These are phyloP conservation scores for Falco columbarius DNA, from an alignment of 2,797 vertebrate species.

Conservation along the genomic window DNA sequence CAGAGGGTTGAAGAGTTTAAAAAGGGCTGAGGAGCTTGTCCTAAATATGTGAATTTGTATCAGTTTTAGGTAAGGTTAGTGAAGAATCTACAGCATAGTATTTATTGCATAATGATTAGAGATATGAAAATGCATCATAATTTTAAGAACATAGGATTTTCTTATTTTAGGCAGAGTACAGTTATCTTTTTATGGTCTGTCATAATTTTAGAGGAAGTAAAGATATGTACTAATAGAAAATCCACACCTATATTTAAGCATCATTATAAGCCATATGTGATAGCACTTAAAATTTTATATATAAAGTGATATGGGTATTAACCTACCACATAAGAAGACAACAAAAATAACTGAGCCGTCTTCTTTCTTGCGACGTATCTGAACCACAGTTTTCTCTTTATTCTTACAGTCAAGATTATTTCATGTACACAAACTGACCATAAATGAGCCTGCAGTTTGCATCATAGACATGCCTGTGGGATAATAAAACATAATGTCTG, in stretches of 20 bases:
- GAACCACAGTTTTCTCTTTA: neutral
- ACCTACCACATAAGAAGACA: neutral
- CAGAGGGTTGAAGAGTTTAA: neutral
- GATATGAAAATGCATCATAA: neutral
- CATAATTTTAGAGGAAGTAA: neutral
- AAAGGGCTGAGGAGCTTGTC: neutral
- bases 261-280: neutral
- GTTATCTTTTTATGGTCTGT: neutral
- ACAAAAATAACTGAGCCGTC: neutral
- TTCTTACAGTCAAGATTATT: neutral
- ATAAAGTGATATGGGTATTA: neutral
- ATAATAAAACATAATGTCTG: neutral
- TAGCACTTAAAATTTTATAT: neutral
- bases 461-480: neutral
- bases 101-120: neutral
- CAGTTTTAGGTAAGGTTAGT: neutral
- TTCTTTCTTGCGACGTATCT: neutral
- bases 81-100: neutral
- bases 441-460: constrained; percentile 31
- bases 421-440: neutral
- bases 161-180: neutral
- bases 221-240: neutral
- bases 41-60: neutral
- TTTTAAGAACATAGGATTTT: neutral
- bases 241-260: neutral